Base-by-base conservation (phyloP, 1,140 invertebrate genomes). In the Eciton burchellii region DNA sequence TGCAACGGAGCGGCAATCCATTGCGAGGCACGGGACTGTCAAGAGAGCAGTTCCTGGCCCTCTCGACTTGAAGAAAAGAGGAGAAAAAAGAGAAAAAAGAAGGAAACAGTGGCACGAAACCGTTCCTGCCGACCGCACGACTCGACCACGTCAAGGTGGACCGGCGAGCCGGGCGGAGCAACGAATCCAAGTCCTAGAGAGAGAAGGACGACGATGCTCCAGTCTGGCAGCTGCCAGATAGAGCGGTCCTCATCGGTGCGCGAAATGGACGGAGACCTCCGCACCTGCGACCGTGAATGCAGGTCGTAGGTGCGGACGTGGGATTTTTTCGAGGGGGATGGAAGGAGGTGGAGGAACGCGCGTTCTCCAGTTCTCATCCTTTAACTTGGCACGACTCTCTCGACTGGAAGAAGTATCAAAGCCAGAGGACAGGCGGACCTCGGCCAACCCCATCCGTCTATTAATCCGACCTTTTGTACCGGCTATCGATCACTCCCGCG, bases 381-480 rank as follows among this genome's bases (percentile, higher is more conserved):
- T 52, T 24, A 35, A 19, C 21, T 57, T 11, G 21, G 11, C 14
- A 12, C 54, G 5, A 9, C 26, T 16, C 1, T 41, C 8, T 21
- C 47, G 11, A 71, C 45, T n/a, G n/a, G 19, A 68, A 24, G 45
- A 73, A 60, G 59, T 54, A 84, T 82, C 76, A 47, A 35, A 35
- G 52, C 9, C 29, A 35, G 29, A 81, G 77, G 59, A 82, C 47
- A 66, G 57, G 57, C 45, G 47, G 43, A 54, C 54, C 49, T 52
- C 73, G 49, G 66, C 81, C 84, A 81, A 83, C 83, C 81, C 85
- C 82, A 89, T 90, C 84, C 81, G 86, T 90, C 89, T 87, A 88
- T 91, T 91, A 91, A 91, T 88, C 87, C 85, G 85, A 90, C 82
- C 87, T 89, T 90, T 87, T 83, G 83, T 87, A 79, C 49, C 73